phyloP scores from a whole-genome alignment of 2,113 vertebrate genomes.

The Pelusios castaneus region DNA sequence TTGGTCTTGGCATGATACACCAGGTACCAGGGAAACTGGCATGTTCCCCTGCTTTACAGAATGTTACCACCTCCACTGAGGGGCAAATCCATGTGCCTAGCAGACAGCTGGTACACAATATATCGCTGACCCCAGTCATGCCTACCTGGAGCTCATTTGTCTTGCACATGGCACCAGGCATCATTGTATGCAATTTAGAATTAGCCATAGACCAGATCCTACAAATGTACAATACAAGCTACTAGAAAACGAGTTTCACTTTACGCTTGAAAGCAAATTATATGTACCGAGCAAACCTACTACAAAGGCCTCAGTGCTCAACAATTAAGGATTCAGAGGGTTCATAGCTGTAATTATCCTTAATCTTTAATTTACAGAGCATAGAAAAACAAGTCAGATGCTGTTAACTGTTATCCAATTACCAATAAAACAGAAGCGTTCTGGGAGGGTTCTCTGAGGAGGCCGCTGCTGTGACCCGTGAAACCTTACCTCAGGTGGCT shows the following conservation, averaged over 20 bases:
- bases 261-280: fast-evolving
- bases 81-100: background rate
- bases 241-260: fast-evolving
- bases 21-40: background rate
- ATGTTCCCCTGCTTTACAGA: background rate
- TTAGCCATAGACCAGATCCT: background rate
- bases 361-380: constrained; percentile 63
- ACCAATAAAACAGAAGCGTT: background rate
- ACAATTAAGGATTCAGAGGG: constrained; percentile 22
- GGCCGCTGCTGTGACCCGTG: background rate
- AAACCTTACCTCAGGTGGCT: background rate
- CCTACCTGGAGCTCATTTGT: background rate
- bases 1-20: background rate
- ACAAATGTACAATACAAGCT: fast-evolving
- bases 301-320: fast-evolving
- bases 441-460: fast-evolving
- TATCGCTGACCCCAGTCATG: background rate
- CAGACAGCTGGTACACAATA: background rate
- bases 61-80: background rate
- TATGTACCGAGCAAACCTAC: fast-evolving
- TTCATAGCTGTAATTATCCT: constrained; percentile 66
- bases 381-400: constrained; percentile 21
- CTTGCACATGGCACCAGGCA: background rate
- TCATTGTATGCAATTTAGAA: background rate
- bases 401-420: constrained; percentile 9